Evolutionary conservation across 2,888 invertebrate genomes (phyloP).

Genomic region (Dysmachus trigonus): DNA sequence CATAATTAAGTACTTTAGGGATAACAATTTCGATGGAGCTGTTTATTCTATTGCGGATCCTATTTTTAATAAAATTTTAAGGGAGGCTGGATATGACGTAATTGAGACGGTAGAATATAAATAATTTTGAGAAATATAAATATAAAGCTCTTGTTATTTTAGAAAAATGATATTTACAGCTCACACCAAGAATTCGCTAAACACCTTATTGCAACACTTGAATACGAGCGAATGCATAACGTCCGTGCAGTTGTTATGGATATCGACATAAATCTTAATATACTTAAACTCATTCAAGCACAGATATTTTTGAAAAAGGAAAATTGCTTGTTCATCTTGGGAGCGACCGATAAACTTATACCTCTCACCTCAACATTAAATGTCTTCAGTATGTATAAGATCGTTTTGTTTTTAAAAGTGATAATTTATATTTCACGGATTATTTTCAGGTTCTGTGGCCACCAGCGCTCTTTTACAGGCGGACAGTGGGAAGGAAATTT

Average conservation of each 20-base stretch:
- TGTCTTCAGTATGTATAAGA: conserved; percentile 55
- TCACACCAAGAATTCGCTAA: background rate
- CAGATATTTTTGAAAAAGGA: conserved; percentile 62
- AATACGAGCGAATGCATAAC: conserved; percentile 42
- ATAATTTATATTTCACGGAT: background rate
- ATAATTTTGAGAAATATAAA: background rate
- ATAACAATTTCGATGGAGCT: conserved; percentile 62
- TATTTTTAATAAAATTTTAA: conserved; percentile 59
- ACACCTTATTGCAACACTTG: background rate
- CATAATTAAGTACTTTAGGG: conserved; percentile 64
- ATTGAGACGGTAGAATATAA: background rate
- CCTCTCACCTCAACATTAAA: conserved; percentile 54
- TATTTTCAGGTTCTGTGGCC: conserved; percentile 49
- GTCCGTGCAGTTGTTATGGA: conserved; percentile 66
- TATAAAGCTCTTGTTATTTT: background rate
- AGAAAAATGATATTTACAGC: background rate
- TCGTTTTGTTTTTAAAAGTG: background rate
- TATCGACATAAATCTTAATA: conserved; percentile 63
- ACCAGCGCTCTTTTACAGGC: conserved; percentile 55
- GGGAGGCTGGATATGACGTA: conserved; percentile 60
- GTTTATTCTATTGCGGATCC: conserved; percentile 62
- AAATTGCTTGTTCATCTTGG: conserved; percentile 63
- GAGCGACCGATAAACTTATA: conserved; percentile 59
- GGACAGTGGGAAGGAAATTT: conserved; percentile 59
- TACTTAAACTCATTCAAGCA: conserved; percentile 63